Percentiles rank a stretch among this genome's conserved stretches.
These are phyloP conservation scores for Lepus europaeus DNA, from an alignment of 2,113 vertebrate genomes.

Conservation along the genomic window DNA sequence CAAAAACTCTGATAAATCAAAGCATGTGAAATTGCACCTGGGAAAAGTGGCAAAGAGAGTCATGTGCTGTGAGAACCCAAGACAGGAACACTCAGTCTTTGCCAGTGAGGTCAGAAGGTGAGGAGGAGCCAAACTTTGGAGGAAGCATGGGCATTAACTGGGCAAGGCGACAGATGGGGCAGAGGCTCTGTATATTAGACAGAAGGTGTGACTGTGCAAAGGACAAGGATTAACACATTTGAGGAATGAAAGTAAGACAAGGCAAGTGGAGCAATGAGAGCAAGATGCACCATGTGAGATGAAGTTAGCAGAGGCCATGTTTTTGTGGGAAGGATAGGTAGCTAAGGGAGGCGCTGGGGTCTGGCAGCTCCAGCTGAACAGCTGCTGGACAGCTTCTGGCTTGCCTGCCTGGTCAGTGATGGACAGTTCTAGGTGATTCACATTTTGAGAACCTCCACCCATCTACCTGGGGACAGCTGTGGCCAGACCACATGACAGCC, in stretches of 20 bases:
- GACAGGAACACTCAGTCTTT: not conserved
- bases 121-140: not conserved
- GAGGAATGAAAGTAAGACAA: not conserved
- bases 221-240: not conserved
- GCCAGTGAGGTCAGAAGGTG: not conserved
- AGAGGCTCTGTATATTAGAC: too few species aligned
- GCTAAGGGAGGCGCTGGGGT: too few species aligned
- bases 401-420: too few species aligned
- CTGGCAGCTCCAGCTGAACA: too few species aligned
- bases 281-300: not conserved
- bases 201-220: not conserved
- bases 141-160: not conserved
- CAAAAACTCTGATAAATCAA: not conserved
- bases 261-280: not conserved
- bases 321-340: too few species aligned
- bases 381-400: too few species aligned
- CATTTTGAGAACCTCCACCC: too few species aligned
- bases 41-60: not conserved
- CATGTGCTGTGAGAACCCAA: not conserved
- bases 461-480: too few species aligned
- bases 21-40: not conserved
- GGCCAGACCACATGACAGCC: too few species aligned
- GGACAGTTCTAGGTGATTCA: too few species aligned
- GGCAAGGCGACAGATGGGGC: too few species aligned
- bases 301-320: not conserved